These are phyloP conservation scores for Cenopis cana DNA, from an alignment of 2,888 invertebrate species.

Conservation along the genomic window DNA sequence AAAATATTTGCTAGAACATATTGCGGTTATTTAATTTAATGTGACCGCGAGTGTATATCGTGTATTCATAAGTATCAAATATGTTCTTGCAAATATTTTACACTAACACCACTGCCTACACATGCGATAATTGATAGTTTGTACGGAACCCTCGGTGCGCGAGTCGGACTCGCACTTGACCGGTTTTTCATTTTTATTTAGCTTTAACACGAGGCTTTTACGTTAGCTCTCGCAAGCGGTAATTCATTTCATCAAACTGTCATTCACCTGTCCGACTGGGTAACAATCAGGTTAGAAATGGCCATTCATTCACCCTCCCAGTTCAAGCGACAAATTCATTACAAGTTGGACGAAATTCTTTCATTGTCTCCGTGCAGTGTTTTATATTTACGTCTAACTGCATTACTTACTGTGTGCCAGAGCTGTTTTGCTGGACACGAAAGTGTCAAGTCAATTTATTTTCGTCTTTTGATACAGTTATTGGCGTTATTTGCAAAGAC, in stretches of 20 bases:
- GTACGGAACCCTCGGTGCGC: too few species aligned
- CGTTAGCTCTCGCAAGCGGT: neutral
- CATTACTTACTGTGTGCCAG: neutral
- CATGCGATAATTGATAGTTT: too few species aligned
- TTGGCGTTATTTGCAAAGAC: neutral
- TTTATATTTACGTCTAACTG: neutral
- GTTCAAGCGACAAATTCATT: neutral
- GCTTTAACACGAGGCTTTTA: neutral
- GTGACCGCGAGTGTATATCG: too few species aligned
- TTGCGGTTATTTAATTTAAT: too few species aligned
- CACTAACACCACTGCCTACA: too few species aligned
- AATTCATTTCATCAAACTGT: constrained; percentile 4
- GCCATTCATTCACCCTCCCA: neutral
- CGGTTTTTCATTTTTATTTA: neutral
- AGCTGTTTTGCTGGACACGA: neutral
- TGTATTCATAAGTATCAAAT: too few species aligned
- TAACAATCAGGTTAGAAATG: neutral
- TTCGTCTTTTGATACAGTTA: neutral
- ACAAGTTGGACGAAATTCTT: neutral
- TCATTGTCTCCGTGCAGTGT: too few species aligned
- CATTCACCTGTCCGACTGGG: neutral
- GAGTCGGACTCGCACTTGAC: too few species aligned
- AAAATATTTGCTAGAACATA: too few species aligned
- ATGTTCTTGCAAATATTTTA: too few species aligned
- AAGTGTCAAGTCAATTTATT: neutral